Base-by-base conservation (phyloP, 2,113 vertebrate genomes). In the Ceuthmochares aereus region DNA sequence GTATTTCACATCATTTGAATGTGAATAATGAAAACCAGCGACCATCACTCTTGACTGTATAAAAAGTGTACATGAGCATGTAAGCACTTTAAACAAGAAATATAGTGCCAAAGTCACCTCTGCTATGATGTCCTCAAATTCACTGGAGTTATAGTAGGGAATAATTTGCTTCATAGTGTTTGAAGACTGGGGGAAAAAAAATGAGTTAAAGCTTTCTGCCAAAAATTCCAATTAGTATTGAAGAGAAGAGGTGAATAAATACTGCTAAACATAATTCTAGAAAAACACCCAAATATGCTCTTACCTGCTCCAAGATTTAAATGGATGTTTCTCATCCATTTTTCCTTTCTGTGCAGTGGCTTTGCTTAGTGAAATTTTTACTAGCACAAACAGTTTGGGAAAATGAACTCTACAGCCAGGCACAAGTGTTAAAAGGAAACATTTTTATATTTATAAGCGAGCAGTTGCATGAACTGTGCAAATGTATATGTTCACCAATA, bases 121-220 rank as follows among this genome's bases (percentile, higher is more conserved):
- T 83, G 16, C 67, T 67, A 23, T 84, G 91, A 90, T 40, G 51
- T 82, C 55, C 42, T 90, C 85, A 62, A 27, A 86, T 94, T 91
- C 59, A 36, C 27, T 66, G 49, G 54, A 87, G 58, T 85, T 93
- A 63, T 11, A 70, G 51, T 29, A 47, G 47, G 63, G 43, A 84
- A 92, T 91, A 77, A 88, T 76, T 95, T 93, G 37, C 47, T 94
- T 81, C 47, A 47, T 86, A n/a, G 63, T 67, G 13, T 93, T 74
- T 74, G 68, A 88, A 77, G 68, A 40, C 40, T 68, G 43, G 27
- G 75, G 51, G 42, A 47, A 47, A 95, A 95, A 75, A 89, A 90
- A 59, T 62, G 13, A 80, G 20, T 88, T 94, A 93, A 90, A 83
- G 23, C 55, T 86, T 91, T 88, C 72, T 78, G 63, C 16, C 43